Percentiles rank a stretch among this genome's conserved stretches.
Conservation (phyloP, 2,888 invertebrate species). For the Anoplius nigerrimus region DNA sequence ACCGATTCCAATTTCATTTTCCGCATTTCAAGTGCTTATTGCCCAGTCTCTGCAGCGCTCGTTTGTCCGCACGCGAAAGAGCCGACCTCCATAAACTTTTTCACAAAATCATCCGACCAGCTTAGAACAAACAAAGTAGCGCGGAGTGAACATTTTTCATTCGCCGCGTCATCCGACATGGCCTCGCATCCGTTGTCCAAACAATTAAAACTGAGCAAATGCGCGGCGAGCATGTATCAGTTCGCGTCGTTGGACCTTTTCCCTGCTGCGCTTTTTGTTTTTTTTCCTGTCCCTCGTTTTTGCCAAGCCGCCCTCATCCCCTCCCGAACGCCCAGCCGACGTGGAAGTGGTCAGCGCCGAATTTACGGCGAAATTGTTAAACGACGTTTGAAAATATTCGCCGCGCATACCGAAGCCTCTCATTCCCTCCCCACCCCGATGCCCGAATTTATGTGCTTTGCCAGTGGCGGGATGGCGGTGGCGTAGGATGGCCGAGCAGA, state of each 20-base stretch:
- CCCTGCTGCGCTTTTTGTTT: slow-evolving; percentile 17
- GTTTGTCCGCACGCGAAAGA: too few species aligned
- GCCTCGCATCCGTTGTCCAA: too few species aligned
- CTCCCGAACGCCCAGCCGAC: slow-evolving; percentile 24
- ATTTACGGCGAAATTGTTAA: slow-evolving; percentile 63
- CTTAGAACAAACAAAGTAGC: too few species aligned
- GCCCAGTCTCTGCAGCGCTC: too few species aligned
- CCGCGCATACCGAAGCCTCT: slow-evolving; percentile 45
- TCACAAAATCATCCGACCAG: too few species aligned
- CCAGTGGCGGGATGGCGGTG: slow-evolving; percentile 3
- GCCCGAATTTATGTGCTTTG: slow-evolving; percentile 36
- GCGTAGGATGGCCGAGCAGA: slow-evolving; percentile 10
- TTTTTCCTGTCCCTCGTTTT: slow-evolving; percentile 25
- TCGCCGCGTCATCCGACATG: too few species aligned
- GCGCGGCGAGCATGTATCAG: too few species aligned
- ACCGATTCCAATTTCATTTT: too few species aligned
- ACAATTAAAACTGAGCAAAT: too few species aligned
- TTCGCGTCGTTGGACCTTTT: slow-evolving; percentile 1
- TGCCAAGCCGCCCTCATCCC: slow-evolving; percentile 40
- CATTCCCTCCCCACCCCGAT: slow-evolving; percentile 42
- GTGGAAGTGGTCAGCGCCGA: slow-evolving; percentile 37
- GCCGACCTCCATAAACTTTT: too few species aligned
- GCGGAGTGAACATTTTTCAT: too few species aligned
- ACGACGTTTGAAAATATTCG: slow-evolving; percentile 65
- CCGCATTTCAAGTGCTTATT: too few species aligned